Conservation (phyloP, 2,113 vertebrate genomes). For the Siphamia tubifer region DNA sequence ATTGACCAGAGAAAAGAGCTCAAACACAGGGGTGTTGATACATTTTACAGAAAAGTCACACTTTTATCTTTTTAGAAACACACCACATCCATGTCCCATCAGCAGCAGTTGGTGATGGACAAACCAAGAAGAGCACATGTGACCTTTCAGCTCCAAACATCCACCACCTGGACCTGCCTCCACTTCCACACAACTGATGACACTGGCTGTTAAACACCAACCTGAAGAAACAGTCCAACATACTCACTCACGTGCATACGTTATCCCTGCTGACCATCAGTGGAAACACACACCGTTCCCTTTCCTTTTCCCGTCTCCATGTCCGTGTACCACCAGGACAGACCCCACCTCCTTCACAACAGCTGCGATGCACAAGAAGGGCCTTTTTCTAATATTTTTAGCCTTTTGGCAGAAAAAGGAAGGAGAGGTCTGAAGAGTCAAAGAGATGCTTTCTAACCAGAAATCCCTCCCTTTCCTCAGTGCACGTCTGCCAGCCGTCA, state of each 20-base stretch:
- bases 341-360: conserved; percentile 29
- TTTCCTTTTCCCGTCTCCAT: conserved; percentile 23
- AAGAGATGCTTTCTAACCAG: conserved; percentile 71
- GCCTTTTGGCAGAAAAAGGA: conserved; percentile 47
- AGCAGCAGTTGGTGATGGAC: not conserved
- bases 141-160: not conserved
- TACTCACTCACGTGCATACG: conserved; percentile 24
- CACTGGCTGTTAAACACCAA: conserved; percentile 16
- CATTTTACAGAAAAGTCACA: not conserved
- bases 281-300: conserved; percentile 31
- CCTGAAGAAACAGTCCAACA: conserved; percentile 11
- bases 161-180: conserved; percentile 4
- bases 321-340: conserved; percentile 8
- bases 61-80: not conserved
- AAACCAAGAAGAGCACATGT: not conserved
- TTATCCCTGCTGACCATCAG: conserved; percentile 29
- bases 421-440: conserved; percentile 53
- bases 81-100: not conserved
- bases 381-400: conserved; percentile 73
- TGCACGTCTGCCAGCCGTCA: conserved; percentile 36
- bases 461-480: conserved; percentile 23
- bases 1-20: not conserved
- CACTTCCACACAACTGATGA: conserved; percentile 1
- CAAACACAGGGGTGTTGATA: not conserved
- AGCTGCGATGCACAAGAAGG: conserved; percentile 63